phyloP scores from a whole-genome alignment of 2,888 invertebrate species.

The Xestia ashworthii region DNA sequence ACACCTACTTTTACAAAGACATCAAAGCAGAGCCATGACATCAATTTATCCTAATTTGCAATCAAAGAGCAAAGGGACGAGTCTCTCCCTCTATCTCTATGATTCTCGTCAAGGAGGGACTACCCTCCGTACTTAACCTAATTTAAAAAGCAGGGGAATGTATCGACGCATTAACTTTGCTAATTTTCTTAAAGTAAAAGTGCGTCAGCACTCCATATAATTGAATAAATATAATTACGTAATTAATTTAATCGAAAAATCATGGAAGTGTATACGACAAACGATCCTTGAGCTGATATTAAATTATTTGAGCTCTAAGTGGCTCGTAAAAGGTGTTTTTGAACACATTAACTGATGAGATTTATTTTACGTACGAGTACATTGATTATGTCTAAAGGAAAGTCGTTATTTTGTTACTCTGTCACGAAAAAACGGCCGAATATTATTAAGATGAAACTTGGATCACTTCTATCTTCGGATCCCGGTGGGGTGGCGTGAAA shows the following conservation, averaged over 20 bases:
- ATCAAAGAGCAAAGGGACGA: neutral
- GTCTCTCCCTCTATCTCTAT: neutral
- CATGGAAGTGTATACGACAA: constrained; percentile 19
- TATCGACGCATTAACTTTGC: constrained; percentile 28
- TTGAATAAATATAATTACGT: constrained; percentile 57
- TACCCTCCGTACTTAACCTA: neutral
- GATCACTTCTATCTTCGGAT: too few species aligned
- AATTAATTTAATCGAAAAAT: constrained; percentile 35
- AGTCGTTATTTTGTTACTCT: too few species aligned
- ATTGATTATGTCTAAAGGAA: constrained; percentile 7
- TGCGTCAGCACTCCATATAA: constrained; percentile 31
- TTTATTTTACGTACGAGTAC: neutral
- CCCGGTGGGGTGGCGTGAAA: too few species aligned
- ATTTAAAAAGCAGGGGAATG: constrained; percentile 25
- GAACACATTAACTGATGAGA: neutral
- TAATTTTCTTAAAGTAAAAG: constrained; percentile 36
- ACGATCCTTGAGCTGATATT: constrained; percentile 39
- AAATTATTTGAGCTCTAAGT: constrained; percentile 38
- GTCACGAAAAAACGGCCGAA: neutral
- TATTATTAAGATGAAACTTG: too few species aligned
- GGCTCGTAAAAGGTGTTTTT: constrained; percentile 27
- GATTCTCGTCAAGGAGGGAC: neutral
- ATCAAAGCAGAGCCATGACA: neutral
- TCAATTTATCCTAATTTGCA: constrained; percentile 4
- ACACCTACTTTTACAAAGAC: neutral